A percentile compares a stretch with the other conserved stretches of the same genome.
phyloP scores from a whole-genome alignment of 2,797 vertebrate species.

The Betta splendens region DNA sequence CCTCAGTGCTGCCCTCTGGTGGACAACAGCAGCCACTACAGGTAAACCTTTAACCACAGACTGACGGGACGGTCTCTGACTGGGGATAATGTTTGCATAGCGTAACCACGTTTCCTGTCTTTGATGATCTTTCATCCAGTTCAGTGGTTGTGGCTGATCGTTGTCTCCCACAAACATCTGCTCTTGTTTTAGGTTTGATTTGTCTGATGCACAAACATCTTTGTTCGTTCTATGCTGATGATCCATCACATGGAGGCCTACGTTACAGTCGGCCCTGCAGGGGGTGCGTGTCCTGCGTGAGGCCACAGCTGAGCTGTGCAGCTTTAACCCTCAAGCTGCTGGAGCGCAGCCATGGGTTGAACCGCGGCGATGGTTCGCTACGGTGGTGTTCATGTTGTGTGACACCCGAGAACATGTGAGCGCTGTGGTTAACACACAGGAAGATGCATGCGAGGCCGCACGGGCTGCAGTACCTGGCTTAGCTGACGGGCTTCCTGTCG shows the following conservation, averaged over 20 bases:
- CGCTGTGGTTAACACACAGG: slow-evolving; percentile 55
- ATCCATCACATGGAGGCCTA: no score
- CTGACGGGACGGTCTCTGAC: neutral
- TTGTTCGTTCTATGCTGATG: no score
- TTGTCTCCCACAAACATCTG: no score
- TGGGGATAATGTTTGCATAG: neutral
- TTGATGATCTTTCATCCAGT: no score
- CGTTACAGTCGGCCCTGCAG: no score
- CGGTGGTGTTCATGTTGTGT: neutral
- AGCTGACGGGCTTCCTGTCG: rapidly evolving
- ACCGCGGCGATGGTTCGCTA: neutral
- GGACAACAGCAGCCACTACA: neutral
- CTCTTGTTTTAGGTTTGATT: no score
- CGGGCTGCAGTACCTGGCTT: neutral
- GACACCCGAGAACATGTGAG: neutral
- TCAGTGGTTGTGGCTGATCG: no score
- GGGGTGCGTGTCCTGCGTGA: no score
- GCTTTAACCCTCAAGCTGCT: neutral
- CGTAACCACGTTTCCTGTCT: neutral
- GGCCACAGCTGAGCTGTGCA: no score
- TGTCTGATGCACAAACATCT: no score
- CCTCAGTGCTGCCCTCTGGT: neutral
- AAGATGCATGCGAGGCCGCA: slow-evolving; percentile 20
- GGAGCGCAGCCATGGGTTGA: no score
- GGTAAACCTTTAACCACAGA: neutral